Evolutionary conservation across 2,888 invertebrate genomes (phyloP).

Genomic region (Volucella inanis): DNA sequence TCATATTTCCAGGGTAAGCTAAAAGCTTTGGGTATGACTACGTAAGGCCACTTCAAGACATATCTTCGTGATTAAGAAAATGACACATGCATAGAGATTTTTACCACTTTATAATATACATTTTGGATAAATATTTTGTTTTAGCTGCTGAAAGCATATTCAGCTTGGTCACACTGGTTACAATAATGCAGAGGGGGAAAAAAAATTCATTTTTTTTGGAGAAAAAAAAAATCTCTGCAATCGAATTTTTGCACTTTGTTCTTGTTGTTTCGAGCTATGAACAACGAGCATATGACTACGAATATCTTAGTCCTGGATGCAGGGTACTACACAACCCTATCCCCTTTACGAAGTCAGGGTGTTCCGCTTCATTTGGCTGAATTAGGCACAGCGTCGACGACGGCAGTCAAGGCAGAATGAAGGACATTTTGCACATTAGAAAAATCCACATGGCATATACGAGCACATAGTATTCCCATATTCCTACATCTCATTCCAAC

Average conservation of each 20-base stretch:
- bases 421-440: slow-evolving; percentile 72
- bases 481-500: slow-evolving; percentile 2
- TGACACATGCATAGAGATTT: too few relatives aligned
- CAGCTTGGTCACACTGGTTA: too few relatives aligned
- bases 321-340: not conserved
- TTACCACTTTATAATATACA: too few relatives aligned
- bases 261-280: slow-evolving; percentile 39
- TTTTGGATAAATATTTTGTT: too few relatives aligned
- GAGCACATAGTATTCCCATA: slow-evolving; percentile 30
- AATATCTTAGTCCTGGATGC: slow-evolving; percentile 9
- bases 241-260: slow-evolving; percentile 69
- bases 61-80: too few relatives aligned
- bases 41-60: too few relatives aligned
- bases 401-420: slow-evolving; percentile 31
- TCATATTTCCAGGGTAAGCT: too few relatives aligned
- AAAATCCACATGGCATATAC: slow-evolving; percentile 66
- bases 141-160: too few relatives aligned
- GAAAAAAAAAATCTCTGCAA: slow-evolving; percentile 34
- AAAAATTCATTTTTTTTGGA: not conserved
- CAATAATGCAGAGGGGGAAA: too few relatives aligned
- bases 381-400: slow-evolving; percentile 68
- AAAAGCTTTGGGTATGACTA: too few relatives aligned
- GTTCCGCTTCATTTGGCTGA: slow-evolving; percentile 72
- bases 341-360: slow-evolving; percentile 31
- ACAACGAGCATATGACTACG: not conserved